A percentile compares a stretch with the other conserved stretches of the same genome.
These are phyloP conservation scores for Labeo catla DNA, from an alignment of 2,113 vertebrate species.

Conservation along the genomic window DNA sequence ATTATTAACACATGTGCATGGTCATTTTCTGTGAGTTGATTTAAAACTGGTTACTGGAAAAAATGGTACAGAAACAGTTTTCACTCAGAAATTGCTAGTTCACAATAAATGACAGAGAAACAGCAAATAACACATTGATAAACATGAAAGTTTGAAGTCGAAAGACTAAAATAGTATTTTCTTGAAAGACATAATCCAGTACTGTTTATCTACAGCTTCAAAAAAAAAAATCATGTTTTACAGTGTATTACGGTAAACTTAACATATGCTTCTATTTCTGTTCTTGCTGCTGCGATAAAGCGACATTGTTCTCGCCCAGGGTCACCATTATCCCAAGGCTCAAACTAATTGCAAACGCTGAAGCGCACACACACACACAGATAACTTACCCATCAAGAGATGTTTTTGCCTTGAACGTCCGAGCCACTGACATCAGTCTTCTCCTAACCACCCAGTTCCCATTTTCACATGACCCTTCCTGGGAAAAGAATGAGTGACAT, in stretches of 20 bases:
- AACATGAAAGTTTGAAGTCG: too few relatives aligned
- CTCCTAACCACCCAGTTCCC: conserved; percentile 44
- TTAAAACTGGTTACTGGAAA: too few relatives aligned
- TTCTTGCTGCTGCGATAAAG: not conserved
- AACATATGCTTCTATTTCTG: not conserved
- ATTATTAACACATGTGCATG: too few relatives aligned
- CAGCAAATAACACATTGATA: too few relatives aligned
- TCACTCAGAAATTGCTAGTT: too few relatives aligned
- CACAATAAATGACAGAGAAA: too few relatives aligned
- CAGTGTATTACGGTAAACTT: too few relatives aligned
- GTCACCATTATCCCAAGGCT: conserved; percentile 23
- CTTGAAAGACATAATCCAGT: not conserved
- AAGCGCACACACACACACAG: not conserved
- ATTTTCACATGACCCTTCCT: conserved; percentile 56
- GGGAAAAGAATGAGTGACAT: conserved; percentile 67
- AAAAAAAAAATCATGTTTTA: too few relatives aligned
- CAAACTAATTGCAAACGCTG: conserved; percentile 22
- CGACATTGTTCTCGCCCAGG: not conserved
- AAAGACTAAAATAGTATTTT: too few relatives aligned
- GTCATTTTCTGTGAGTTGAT: too few relatives aligned
- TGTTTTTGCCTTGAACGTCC: not conserved
- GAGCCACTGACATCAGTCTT: conserved; percentile 22
- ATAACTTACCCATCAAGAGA: conserved; percentile 30
- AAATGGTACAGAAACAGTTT: too few relatives aligned
- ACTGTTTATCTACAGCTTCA: not conserved